Conservation (phyloP, 2,113 vertebrate species). For the Neofelis nebulosa region DNA sequence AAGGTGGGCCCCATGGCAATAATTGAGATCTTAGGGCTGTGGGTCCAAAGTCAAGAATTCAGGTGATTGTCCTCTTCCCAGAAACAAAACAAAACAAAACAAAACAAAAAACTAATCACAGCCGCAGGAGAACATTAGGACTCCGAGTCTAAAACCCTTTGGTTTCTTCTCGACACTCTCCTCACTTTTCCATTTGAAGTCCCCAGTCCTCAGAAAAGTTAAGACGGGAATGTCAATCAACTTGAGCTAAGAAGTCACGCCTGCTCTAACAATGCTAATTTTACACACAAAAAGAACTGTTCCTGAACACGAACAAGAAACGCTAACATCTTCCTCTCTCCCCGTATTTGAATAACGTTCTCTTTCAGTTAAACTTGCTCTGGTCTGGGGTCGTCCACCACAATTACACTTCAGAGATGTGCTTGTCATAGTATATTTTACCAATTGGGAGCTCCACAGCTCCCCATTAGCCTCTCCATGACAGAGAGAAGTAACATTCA, state of each 20-base stretch:
- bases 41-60: not conserved
- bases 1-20: not conserved
- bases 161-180: not conserved
- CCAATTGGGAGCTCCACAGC: not conserved
- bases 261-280: not conserved
- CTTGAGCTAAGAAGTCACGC: not conserved
- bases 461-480: not conserved
- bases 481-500: not conserved
- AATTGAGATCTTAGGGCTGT: not conserved
- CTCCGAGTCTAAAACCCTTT: not conserved
- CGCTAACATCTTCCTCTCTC: not conserved
- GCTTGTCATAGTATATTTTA: not conserved
- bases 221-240: not conserved
- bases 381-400: not conserved
- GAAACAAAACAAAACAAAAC: too few species aligned
- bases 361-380: not conserved
- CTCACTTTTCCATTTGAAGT: not conserved
- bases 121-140: not conserved
- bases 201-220: not conserved
- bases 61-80: not conserved
- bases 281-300: not conserved
- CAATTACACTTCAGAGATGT: not conserved
- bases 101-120: not conserved
- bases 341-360: not conserved
- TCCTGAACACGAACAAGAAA: not conserved